phyloP scores from a whole-genome alignment of 2,113 vertebrate species.

The Ciconia boyciana region DNA sequence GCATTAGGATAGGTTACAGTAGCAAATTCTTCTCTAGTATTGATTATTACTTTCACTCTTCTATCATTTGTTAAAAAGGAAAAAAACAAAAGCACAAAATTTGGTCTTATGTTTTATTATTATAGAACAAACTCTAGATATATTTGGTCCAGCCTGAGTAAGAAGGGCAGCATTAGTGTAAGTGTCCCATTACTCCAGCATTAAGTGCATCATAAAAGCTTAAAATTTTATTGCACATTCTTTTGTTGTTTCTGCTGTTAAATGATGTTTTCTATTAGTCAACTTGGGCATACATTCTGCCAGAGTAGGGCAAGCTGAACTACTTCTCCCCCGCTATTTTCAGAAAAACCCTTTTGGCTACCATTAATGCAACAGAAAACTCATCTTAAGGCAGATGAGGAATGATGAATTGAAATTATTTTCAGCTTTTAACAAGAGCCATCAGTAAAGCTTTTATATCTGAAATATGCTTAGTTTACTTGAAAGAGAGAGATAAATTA shows the following conservation, averaged over 20 bases:
- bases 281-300: not conserved
- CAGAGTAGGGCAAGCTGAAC: not conserved
- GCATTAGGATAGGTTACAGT: not conserved
- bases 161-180: not conserved
- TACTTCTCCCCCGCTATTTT: not conserved
- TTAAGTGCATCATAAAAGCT: not conserved
- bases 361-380: slow-evolving; percentile 1
- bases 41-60: not conserved
- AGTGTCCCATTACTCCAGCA: not conserved
- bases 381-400: not conserved
- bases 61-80: not conserved
- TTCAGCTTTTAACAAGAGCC: slow-evolving; percentile 4
- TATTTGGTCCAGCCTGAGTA: not conserved
- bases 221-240: not conserved
- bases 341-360: not conserved
- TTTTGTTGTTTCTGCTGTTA: not conserved
- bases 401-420: slow-evolving; percentile 6
- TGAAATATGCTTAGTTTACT: not conserved
- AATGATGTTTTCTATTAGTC: not conserved
- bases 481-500: slow-evolving; percentile 6
- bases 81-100: not conserved
- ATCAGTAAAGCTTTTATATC: not conserved
- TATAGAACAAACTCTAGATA: not conserved
- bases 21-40: not conserved
- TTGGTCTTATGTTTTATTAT: not conserved